Evolutionary conservation across 2,888 invertebrate genomes (phyloP).

Genomic region (Erebia ligea): DNA sequence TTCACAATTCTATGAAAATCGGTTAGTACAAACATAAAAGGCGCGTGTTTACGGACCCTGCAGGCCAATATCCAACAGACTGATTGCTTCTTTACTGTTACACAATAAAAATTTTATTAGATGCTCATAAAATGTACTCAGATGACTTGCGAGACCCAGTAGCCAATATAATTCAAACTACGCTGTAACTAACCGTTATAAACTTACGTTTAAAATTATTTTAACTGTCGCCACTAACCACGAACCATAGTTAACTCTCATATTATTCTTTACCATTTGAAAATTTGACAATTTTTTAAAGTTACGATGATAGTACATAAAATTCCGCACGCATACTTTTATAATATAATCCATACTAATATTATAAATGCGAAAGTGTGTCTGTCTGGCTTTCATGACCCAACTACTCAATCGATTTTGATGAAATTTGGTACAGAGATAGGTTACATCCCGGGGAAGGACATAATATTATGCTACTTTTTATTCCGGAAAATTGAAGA

Average conservation of each 20-base stretch:
- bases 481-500: too few species aligned
- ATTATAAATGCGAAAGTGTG: too few species aligned
- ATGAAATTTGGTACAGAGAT: too few species aligned
- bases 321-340: too few species aligned
- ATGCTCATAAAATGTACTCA: slow-evolving; percentile 77
- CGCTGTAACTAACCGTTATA: slow-evolving; percentile 76
- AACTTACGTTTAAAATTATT: slow-evolving; percentile 54
- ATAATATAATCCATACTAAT: too few species aligned
- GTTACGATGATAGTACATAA: too few species aligned
- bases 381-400: too few species aligned
- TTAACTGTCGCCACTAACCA: slow-evolving; percentile 40
- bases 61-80: slow-evolving; percentile 79
- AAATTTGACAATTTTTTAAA: too few species aligned
- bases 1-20: slow-evolving; percentile 56
- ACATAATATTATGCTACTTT: too few species aligned
- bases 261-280: neutral
- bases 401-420: too few species aligned
- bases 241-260: slow-evolving; percentile 1
- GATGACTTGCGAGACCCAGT: slow-evolving; percentile 75
- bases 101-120: slow-evolving; percentile 82
- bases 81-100: slow-evolving; percentile 84
- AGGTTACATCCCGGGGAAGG: too few species aligned
- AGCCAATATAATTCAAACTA: slow-evolving; percentile 79
- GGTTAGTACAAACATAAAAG: slow-evolving; percentile 73
- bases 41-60: slow-evolving; percentile 80